phyloP scores from a whole-genome alignment of 53 echinoderm and acorn worm genomes.

The Stichopus horrens region DNA sequence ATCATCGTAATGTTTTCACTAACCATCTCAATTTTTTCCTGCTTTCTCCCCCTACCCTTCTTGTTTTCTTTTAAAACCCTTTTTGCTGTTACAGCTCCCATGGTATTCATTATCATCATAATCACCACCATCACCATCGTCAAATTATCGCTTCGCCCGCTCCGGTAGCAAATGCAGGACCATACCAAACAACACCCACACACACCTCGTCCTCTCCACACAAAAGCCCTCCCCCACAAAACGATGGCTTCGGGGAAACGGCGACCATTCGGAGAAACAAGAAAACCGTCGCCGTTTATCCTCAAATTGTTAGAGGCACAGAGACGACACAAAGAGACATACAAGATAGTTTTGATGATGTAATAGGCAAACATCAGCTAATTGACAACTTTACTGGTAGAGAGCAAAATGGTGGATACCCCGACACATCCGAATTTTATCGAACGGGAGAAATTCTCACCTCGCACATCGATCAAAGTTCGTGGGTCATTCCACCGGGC shows the following conservation, averaged over 20 bases:
- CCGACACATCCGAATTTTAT: neutral
- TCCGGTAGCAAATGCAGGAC: constrained; percentile 1
- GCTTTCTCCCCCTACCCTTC: constrained; percentile 52
- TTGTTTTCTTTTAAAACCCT: constrained; percentile 47
- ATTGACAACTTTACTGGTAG: neutral
- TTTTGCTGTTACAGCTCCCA: constrained; percentile 47
- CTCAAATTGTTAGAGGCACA: neutral
- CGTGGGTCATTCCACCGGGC: neutral
- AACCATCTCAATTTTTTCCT: constrained; percentile 24
- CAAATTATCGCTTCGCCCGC: constrained; percentile 40
- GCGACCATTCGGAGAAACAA: constrained; percentile 24
- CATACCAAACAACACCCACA: neutral
- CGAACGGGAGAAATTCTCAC: neutral
- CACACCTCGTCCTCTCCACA: neutral
- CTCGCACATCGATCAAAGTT: neutral
- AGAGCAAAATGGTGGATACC: neutral
- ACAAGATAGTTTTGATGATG: neutral
- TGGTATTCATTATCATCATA: constrained; percentile 40
- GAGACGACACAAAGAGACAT: neutral
- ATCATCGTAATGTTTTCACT: constrained; percentile 20
- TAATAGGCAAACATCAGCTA: neutral
- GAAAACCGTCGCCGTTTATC: constrained; percentile 21
- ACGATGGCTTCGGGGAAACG: constrained; percentile 6
- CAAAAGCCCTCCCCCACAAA: constrained; percentile 1
- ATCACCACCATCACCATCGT: constrained; percentile 32